Evolutionary conservation across 1,140 invertebrate genomes (phyloP), one percentile per base, ranked within the genome.

Genomic region (Scaptomyza hsui): DNA sequence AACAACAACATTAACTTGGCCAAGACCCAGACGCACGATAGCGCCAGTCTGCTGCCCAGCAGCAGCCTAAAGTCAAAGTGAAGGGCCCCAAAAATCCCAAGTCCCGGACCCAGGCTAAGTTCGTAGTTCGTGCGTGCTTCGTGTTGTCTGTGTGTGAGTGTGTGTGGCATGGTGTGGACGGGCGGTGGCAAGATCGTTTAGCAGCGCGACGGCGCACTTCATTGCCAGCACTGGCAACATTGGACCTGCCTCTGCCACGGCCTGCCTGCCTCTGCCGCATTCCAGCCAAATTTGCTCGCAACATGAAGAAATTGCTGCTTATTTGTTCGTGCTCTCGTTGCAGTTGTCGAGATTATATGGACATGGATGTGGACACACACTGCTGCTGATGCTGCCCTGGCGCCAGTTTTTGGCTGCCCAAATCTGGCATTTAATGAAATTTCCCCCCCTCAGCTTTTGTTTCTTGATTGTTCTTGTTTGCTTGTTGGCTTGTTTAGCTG

Each of bases 101-200:
- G 26, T 32, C 37, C 24, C 12, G 19, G 16, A 59, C 47, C 53
- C 42, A 24, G 71, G 55, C 62, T 75, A 82, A 71, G 81, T 83
- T 85, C 81, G 82, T 63, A 73, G 71, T 73, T 73, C 65, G 81
- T 86, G 85, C 82, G 74, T 88, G 81, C 75, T 67, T 24, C 51
- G 41, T 24, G 49, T 32, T 78, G 16, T 10, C 5, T 39, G 32
- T 41, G 6, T 45, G 61, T 32, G 24, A 37, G 67, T 85, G 78
- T 88, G 82, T 88, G 82, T 88, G 82, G 82, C 78, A 88, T 78
- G 70, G 78, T 88, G 82, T 88, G 82, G 82, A 88, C 82, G 82
- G 82, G 82, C 82, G 82, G 82, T 88, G 82, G 82, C 82, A 88
- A 88, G 82, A 88, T 88, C 82, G 82, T 88, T 88, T 88, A 88